Evolutionary conservation across 1,140 invertebrate genomes (phyloP).

Genomic region (Halotydeus destructor): DNA sequence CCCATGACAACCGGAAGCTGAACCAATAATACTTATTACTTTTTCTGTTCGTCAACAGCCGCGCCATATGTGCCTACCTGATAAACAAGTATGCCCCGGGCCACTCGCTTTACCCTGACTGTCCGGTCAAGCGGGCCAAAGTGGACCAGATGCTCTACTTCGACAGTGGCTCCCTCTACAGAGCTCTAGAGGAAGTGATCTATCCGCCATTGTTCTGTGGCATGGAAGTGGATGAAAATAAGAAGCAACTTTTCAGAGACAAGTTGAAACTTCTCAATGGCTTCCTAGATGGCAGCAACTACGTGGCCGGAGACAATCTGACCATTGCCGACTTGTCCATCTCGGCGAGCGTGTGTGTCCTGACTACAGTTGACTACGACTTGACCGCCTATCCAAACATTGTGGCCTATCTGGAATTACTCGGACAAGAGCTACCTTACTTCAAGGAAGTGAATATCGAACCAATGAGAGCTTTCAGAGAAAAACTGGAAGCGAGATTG

Average conservation of each 20-base stretch:
- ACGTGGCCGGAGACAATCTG: conserved; percentile 27
- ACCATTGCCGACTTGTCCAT: conserved; percentile 40
- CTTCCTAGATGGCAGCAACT: conserved; percentile 21
- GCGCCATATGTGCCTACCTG: conserved; percentile 14
- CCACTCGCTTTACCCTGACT: conserved; percentile 42
- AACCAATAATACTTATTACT: no score
- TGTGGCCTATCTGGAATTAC: conserved; percentile 69
- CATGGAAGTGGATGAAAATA: no score
- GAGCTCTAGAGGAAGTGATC: no score
- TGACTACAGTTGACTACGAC: conserved; percentile 39
- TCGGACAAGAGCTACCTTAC: conserved; percentile 32
- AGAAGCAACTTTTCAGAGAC: conserved; percentile 20
- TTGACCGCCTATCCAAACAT: conserved; percentile 34
- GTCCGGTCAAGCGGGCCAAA: conserved; percentile 38
- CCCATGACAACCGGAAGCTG: no score
- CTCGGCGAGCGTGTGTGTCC: conserved; percentile 16
- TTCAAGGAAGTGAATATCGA: conserved; percentile 2
- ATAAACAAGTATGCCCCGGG: conserved; percentile 33
- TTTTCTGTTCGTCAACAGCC: no score
- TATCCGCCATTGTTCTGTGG: no score
- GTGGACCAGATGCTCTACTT: conserved; percentile 51
- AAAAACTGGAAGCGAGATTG: neutral
- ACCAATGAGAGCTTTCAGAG: no score
- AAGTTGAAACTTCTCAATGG: conserved; percentile 24
- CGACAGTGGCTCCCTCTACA: conserved; percentile 27